Base-by-base conservation (phyloP, 2,797 vertebrate genomes). In the Tolypeutes matacus region DNA sequence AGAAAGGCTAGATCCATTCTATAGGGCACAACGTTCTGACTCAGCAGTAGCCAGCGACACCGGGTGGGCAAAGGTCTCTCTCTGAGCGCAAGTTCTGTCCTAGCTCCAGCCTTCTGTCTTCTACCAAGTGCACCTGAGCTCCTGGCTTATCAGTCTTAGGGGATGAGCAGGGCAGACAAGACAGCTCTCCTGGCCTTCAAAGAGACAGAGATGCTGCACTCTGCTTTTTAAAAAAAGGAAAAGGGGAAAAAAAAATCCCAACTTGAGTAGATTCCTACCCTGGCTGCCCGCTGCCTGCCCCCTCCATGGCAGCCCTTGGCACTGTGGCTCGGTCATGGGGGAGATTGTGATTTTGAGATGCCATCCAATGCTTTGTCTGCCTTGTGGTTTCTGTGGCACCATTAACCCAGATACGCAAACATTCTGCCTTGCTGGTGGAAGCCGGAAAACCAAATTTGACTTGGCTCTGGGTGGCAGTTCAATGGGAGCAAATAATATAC, bases 371-470 rank as follows among this genome's bases (percentile, higher is more conserved):
- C 27, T 85, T 75, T 34, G 42, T 46, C 73, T 69, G 39, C 76
- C 72, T 94, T 78, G 69, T 60, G 90, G 75, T 91, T 91, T 83
- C 64, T 76, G 29, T 36, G 86, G 83, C 67, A 17, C 36, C n/a
- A 3, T 65, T 69, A 81, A 39, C 64, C 42, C 29, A 27, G 39
- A 65, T 70, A n/a, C 42, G 3, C 36, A 69, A 23, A 81, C 3
- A 6, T n/a, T 72, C 80, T n/a, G 23, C 81, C 49, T 64, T 93
- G 31, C 9, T 21, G 42, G 67, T 53, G 18, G 46, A 77, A 93
- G 56, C 3, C 0, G 67, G 60, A 81, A 49, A 82, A 31, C 69
- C 75, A 72, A n/a, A 27, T 58, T 53, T 69, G 75, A 27, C 65
- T 46, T 34, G 27, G 83, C 78, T 83, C 1, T 0, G 3, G 7